Percentiles rank a stretch among this genome's conserved stretches.
phyloP scores from a whole-genome alignment of 2,113 vertebrate species.

The Gadus macrocephalus region DNA sequence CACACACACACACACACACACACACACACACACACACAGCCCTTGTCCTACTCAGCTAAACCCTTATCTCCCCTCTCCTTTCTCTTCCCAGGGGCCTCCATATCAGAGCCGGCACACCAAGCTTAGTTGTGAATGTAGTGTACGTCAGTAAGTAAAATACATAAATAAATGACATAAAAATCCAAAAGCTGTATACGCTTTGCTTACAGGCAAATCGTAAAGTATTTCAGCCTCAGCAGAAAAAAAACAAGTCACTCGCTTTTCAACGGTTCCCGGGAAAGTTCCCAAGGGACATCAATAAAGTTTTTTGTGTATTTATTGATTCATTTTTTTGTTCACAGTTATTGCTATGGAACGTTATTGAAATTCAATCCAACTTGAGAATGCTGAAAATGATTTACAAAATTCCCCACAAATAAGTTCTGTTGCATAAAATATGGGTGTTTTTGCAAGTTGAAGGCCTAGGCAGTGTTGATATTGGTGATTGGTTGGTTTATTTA shows the following conservation, averaged over 20 bases:
- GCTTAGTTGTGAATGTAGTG: background rate
- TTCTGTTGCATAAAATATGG: too few species aligned
- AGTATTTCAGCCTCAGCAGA: conserved; percentile 35
- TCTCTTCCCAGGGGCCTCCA: conserved; percentile 15
- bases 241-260: conserved; percentile 26
- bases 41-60: conserved; percentile 17
- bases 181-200: conserved; percentile 19
- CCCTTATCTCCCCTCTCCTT: conserved; percentile 9
- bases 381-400: too few species aligned
- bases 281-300: conserved; percentile 38
- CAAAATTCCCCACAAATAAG: too few species aligned
- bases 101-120: conserved; percentile 11
- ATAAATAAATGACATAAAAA: conserved; percentile 7
- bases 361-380: too few species aligned
- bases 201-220: conserved; percentile 31
- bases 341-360: background rate
- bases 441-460: too few species aligned
- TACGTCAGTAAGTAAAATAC: too few species aligned
- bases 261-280: conserved; percentile 34
- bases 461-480: too few species aligned
- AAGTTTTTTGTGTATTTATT: conserved; percentile 24
- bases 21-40: background rate
- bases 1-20: background rate
- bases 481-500: too few species aligned
- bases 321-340: conserved; percentile 2